These are phyloP conservation scores for Cricetomys ansorgei DNA, from an alignment of 2,113 vertebrate genomes.

Conservation along the genomic window DNA sequence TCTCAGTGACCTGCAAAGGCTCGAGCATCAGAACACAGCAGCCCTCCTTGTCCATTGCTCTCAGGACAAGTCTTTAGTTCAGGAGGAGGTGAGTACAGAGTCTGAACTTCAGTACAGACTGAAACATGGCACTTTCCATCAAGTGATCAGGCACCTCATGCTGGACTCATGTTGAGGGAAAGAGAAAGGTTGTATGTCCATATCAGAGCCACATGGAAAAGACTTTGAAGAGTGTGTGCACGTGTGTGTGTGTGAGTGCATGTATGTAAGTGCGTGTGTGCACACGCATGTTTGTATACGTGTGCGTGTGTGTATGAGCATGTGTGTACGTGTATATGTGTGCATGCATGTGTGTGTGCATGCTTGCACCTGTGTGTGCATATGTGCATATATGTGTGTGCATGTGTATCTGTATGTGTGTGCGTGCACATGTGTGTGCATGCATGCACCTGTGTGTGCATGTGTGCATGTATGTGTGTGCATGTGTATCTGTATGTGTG, in stretches of 20 bases:
- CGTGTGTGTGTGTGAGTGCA: background rate
- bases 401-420: background rate
- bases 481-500: no score
- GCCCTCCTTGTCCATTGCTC: background rate
- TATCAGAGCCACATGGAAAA: background rate
- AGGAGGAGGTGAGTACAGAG: background rate
- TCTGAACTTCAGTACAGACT: background rate
- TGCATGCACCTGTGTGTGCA: background rate
- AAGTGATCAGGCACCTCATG: background rate
- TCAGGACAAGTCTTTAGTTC: background rate
- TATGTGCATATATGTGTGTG: no score
- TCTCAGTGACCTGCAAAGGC: background rate
- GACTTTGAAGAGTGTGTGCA: fast-evolving
- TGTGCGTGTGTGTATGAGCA: background rate
- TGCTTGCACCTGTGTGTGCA: no score
- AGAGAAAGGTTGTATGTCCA: background rate
- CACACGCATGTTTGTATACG: background rate
- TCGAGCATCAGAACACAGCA: background rate
- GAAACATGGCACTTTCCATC: background rate
- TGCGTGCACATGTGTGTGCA: no score
- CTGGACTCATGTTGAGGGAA: background rate
- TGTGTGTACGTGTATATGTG: no score
- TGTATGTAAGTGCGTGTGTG: background rate
- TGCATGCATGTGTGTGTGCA: no score
- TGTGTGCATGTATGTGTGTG: background rate